phyloP scores from a whole-genome alignment of 1,140 invertebrate species.

The Andrena cerasifolii region DNA sequence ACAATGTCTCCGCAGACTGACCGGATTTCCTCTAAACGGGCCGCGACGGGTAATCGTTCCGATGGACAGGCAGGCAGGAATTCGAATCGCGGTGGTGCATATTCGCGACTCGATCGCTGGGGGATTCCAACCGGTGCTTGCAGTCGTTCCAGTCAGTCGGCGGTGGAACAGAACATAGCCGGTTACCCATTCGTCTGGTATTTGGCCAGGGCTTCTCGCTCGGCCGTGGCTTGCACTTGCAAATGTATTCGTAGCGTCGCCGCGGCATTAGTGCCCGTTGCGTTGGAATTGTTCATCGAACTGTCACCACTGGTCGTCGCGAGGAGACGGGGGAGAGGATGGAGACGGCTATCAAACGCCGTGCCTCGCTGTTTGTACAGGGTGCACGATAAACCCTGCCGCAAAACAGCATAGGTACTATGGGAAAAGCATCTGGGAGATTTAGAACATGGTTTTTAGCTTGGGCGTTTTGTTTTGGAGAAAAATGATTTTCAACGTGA shows the following conservation, averaged over 20 bases:
- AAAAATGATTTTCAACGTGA: no score
- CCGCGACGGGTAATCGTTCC: constrained; percentile 29
- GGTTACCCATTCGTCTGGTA: constrained; percentile 43
- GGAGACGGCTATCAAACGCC: not conserved
- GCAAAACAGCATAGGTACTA: no score
- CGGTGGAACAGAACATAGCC: not conserved
- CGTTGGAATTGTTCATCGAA: constrained; percentile 53
- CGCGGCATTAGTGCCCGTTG: constrained; percentile 62
- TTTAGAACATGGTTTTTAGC: no score
- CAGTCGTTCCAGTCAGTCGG: constrained; percentile 46
- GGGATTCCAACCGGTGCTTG: constrained; percentile 43
- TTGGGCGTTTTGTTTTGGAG: no score
- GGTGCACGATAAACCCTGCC: no score
- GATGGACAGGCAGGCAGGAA: constrained; percentile 39
- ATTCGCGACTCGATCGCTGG: constrained; percentile 57
- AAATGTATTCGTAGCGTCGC: constrained; percentile 67
- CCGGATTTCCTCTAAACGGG: constrained; percentile 54
- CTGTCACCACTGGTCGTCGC: constrained; percentile 19
- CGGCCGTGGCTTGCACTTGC: constrained; percentile 64
- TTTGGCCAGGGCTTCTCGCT: constrained; percentile 60
- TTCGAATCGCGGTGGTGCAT: constrained; percentile 41
- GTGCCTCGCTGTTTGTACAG: constrained; percentile 34
- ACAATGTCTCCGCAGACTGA: constrained; percentile 56
- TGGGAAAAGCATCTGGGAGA: no score
- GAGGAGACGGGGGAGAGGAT: not conserved